Evolutionary conservation across 2,797 vertebrate species (phyloP), one percentile per base, ranked within the genome.

Genomic region (Pristis pectinata): DNA sequence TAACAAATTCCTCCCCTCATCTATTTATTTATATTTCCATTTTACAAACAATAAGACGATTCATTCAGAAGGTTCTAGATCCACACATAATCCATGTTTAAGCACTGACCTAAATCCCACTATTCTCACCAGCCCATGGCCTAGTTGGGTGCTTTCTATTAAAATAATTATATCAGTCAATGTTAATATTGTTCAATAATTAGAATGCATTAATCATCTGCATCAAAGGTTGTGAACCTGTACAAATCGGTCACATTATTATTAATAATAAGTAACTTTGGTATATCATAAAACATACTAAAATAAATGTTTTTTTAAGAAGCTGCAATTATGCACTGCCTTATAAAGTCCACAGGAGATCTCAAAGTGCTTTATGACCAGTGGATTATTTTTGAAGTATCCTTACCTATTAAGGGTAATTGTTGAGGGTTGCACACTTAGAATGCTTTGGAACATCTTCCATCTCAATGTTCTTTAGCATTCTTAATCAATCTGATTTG

Each of bases 221-320:
- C 64, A 72, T 74, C 92, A 44, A 93, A 15, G 44, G 3, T 74
- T 41, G 19, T 72, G 24, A 70, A 64, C 24, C 64, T 10, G 41
- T 93, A 93, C 67, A 93, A n/a, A 76, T 94, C 30, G 34, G 67
- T 94, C 70, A 53, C 24, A 94, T 76, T 49, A 76, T 34, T 56
- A 94, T 11, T 70, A 37, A 27, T 53, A 76, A 94, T 53, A 94
- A 94, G 70, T 37, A 94, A 94, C 67, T 76, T 93, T 93, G 92
- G 41, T 34, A n/a, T 76, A 49, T 27, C 27, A 34, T 30, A 93
- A 72, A 49, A 72, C 61, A 72, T n/a, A 41, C 67, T 22, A 15
- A 19, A 7, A 41, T 70, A 93, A 70, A 76, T 74, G 70, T 24
- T 94, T 53, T 64, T 85, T 91, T 64, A 37, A 64, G 87, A 17